Conservation (phyloP, 2,888 invertebrate species). For the Yponomeuta malinellus region DNA sequence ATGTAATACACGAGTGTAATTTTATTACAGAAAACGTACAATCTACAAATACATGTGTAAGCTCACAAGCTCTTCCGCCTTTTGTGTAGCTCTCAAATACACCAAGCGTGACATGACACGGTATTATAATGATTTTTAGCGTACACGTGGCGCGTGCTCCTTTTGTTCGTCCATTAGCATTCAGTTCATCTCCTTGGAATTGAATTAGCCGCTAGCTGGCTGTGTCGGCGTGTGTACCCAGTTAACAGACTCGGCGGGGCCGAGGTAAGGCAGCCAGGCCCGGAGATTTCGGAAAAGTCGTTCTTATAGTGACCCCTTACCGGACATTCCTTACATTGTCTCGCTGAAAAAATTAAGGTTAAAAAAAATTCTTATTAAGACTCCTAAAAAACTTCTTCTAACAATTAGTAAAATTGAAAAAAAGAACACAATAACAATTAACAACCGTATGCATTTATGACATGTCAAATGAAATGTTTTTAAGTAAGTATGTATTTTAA, state of each 20-base stretch:
- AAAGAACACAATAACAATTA: no score
- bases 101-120: constrained; percentile 4
- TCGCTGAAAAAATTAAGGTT: no score
- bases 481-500: no score
- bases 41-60: no score
- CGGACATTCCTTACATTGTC: no score
- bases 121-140: constrained; percentile 12
- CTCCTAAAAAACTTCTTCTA: no score
- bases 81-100: constrained; percentile 1
- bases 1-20: background rate
- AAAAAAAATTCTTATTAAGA: no score
- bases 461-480: no score
- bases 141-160: constrained; percentile 13
- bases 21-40: background rate
- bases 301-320: no score
- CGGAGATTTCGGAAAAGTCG: no score
- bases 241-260: constrained; percentile 5
- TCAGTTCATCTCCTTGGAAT: constrained; percentile 37
- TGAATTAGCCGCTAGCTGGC: constrained; percentile 36
- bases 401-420: no score
- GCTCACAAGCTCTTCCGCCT: background rate
- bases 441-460: no score
- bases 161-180: constrained; percentile 36
- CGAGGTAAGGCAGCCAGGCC: background rate
- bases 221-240: constrained; percentile 4